A percentile compares a stretch with the other conserved stretches of the same genome.
These are phyloP conservation scores for Cercopithecus mona DNA, from an alignment of 2,113 vertebrate genomes.

Conservation along the genomic window DNA sequence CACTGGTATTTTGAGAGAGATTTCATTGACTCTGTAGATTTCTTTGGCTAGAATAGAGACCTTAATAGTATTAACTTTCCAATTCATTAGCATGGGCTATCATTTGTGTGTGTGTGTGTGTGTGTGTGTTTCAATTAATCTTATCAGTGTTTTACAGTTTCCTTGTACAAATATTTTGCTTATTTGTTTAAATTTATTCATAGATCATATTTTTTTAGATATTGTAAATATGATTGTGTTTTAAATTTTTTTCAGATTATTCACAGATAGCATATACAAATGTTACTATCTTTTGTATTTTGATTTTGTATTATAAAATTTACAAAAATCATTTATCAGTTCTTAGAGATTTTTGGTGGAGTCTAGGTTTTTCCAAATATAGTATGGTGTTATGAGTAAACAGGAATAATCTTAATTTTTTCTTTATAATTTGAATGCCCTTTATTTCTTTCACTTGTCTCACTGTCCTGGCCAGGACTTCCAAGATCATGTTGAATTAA, in stretches of 20 bases:
- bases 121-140: not conserved
- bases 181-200: not conserved
- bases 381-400: not conserved
- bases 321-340: not conserved
- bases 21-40: too few relatives aligned
- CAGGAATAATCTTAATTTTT: not conserved
- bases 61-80: not conserved
- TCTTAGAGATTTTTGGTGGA: not conserved
- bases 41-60: too few relatives aligned
- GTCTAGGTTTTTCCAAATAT: not conserved
- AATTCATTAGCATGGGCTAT: not conserved
- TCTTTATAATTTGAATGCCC: not conserved
- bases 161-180: not conserved
- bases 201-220: not conserved
- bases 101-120: not conserved
- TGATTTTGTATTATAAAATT: not conserved
- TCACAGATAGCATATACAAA: not conserved
- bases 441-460: not conserved
- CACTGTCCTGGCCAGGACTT: not conserved
- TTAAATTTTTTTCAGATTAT: not conserved
- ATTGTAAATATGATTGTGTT: not conserved
- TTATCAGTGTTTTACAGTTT: not conserved
- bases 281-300: not conserved
- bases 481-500: not conserved
- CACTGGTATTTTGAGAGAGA: too few relatives aligned